Percentiles rank a stretch among this genome's conserved stretches.
phyloP scores from a whole-genome alignment of 2,888 invertebrate genomes.

The Steromphala cineraria region DNA sequence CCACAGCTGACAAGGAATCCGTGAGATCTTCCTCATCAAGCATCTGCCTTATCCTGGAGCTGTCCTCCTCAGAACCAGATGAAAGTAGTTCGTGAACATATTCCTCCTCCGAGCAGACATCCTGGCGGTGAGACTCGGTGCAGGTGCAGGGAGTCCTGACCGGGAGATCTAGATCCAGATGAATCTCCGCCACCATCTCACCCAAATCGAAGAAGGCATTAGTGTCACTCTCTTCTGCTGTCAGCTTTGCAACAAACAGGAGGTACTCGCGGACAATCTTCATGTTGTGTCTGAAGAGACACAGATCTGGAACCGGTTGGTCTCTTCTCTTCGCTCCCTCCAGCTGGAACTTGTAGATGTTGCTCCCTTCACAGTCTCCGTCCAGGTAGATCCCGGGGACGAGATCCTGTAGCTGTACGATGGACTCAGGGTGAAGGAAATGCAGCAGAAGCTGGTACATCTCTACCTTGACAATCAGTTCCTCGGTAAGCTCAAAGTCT shows the following conservation, averaged over 20 bases:
- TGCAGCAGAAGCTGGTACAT: not conserved
- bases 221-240: not conserved
- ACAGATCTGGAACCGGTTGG: not conserved
- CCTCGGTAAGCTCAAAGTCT: not conserved
- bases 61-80: not conserved
- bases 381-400: not conserved
- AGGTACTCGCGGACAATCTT: not conserved
- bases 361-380: not conserved
- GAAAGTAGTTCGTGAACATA: not conserved
- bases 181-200: not conserved
- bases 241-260: not conserved
- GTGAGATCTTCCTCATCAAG: not conserved
- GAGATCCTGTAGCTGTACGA: not conserved
- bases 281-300: not conserved
- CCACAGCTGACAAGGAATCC: too few relatives aligned
- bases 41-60: not conserved
- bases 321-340: not conserved
- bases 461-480: not conserved
- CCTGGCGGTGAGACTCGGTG: not conserved
- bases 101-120: not conserved
- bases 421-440: not conserved
- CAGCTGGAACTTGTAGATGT: not conserved
- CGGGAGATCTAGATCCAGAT: not conserved
- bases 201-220: not conserved
- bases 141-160: not conserved